These are phyloP conservation scores for Phrynocephalus versicolor DNA, from an alignment of 2,113 vertebrate genomes.

Conservation along the genomic window DNA sequence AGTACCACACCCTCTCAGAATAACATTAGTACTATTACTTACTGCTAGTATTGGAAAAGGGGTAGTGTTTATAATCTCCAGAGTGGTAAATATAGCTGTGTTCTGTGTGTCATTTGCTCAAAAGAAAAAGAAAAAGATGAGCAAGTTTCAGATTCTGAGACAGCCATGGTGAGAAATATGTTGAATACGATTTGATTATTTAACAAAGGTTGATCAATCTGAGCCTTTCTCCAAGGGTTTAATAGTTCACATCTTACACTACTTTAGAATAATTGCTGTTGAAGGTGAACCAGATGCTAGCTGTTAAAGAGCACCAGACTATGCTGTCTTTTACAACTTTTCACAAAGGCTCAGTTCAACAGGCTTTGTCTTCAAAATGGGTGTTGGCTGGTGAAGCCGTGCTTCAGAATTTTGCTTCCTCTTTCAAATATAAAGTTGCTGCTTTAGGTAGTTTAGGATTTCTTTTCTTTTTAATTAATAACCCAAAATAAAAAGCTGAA, in stretches of 20 bases:
- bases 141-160: not conserved
- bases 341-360: fast-evolving
- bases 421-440: not conserved
- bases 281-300: not conserved
- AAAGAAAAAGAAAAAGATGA: not conserved
- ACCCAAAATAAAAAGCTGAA: not conserved
- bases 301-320: not conserved
- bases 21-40: too few relatives aligned
- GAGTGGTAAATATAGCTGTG: not conserved
- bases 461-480: not conserved
- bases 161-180: too few relatives aligned
- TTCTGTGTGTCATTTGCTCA: not conserved
- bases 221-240: not conserved
- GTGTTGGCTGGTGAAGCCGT: not conserved
- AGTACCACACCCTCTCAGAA: too few relatives aligned
- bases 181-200: not conserved
- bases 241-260: not conserved
- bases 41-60: not conserved
- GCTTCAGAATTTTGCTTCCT: not conserved
- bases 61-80: not conserved
- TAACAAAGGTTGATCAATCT: not conserved
- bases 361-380: not conserved
- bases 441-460: not conserved
- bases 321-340: not conserved
- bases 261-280: not conserved